phyloP scores from a whole-genome alignment of 2,888 invertebrate species.

The Dioctria linearis region DNA sequence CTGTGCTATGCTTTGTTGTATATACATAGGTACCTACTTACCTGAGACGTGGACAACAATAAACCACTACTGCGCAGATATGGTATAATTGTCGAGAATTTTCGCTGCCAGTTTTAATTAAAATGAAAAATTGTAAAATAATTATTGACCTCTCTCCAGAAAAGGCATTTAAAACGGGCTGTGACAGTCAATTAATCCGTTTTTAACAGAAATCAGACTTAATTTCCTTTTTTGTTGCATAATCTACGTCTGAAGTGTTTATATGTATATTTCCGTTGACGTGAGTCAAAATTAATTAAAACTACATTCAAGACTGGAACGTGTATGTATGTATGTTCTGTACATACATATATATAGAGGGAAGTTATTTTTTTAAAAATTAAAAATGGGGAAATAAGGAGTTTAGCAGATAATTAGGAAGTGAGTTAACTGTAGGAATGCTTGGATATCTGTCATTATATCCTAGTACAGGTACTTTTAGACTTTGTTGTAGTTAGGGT shows the following conservation, averaged over 20 bases:
- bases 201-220: conserved; percentile 39
- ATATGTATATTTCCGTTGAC: conserved; percentile 30
- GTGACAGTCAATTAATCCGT: conserved; percentile 35
- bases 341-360: too few relatives aligned
- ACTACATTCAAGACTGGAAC: conserved; percentile 27
- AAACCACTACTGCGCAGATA: conserved; percentile 57
- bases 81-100: conserved; percentile 61
- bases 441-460: too few relatives aligned
- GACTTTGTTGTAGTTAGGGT: too few relatives aligned
- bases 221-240: conserved; percentile 21
- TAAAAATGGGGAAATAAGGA: conserved; percentile 41
- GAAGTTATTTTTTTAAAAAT: too few relatives aligned
- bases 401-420: conserved; percentile 57
- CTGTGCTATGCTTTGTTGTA: not conserved
- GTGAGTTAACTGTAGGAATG: not conserved
- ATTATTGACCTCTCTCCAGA: conserved; percentile 41
- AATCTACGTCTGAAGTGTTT: not conserved
- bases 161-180: conserved; percentile 32
- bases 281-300: conserved; percentile 35
- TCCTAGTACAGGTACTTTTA: too few relatives aligned
- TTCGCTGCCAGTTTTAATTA: conserved; percentile 61
- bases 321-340: too few relatives aligned
- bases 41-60: conserved; percentile 26
- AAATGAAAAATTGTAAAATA: conserved; percentile 60
- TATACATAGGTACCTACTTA: too few relatives aligned